Evolutionary conservation across 2,888 invertebrate genomes (phyloP), one percentile per base, ranked within the genome.

Genomic region (Heteromurus nitidus): DNA sequence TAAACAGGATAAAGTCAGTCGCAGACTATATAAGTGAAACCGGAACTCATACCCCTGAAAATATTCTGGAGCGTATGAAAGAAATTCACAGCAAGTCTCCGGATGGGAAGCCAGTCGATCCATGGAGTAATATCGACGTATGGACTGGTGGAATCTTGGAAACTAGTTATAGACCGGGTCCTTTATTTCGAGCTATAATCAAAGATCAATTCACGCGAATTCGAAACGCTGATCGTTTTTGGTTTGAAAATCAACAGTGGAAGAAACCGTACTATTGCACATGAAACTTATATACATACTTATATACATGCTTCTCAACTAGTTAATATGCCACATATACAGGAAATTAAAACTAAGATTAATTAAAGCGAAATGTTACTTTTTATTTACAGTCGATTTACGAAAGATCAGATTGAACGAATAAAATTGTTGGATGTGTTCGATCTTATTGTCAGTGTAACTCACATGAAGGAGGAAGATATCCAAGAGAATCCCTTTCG

Each of bases 131-230:
- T 72, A 89, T 92, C 55, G 92, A 92, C 88, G 88, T 91, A 13
- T 92, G 91, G 91, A 89, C 91, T 42, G 92, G 91, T 20, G 92
- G 92, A 16, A 90, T 92, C 75, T 86, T 92, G 68, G 92, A 92
- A 88, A 91, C 91, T 0, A 87, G 84, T 3, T 83, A 86, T 9
- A 89, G 90, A 47, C 91, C 91, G 0, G 92, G 92, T 1, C 89
- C 90, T 86, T 88, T 92, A 9, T 92, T 92, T 86, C 87, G 88
- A 82, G 87, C 88, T 1, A 90, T 92, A 55, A 91, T 92, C 73
- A 82, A 88, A 31, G 92, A 92, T 87, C 92, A 92, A 85, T 92
- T 92, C 88, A 82, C 85, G 44, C 88, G 92, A 84, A 91, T 92
- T 80, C 88, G 92, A 83, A 89, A 91, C 88, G 91, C 91, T 1